Evolutionary conservation across 2,113 vertebrate species (phyloP).

Genomic region (Muscicapa adusta): DNA sequence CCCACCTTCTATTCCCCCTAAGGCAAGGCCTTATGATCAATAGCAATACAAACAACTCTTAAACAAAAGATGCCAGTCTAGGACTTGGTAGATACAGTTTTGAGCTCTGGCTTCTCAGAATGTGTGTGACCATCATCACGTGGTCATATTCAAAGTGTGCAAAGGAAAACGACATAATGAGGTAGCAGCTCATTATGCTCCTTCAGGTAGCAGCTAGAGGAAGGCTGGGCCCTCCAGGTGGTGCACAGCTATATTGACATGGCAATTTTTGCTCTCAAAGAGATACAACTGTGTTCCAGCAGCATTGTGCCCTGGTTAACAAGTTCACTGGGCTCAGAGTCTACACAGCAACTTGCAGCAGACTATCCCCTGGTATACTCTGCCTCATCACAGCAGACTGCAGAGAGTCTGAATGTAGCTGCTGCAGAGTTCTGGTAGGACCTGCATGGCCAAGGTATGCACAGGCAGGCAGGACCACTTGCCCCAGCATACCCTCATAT

Average conservation of each 20-base stretch:
- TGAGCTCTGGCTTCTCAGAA: not conserved
- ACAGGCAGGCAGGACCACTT: too few relatives aligned
- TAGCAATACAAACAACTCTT: not conserved
- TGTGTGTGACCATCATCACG: rapidly evolving
- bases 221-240: not conserved
- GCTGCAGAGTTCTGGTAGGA: too few relatives aligned
- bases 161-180: not conserved
- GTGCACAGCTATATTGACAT: not conserved
- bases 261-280: not conserved
- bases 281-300: not conserved
- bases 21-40: not conserved
- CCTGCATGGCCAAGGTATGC: too few relatives aligned
- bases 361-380: too few relatives aligned
- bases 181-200: too few relatives aligned
- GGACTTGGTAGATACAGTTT: not conserved
- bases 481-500: too few relatives aligned
- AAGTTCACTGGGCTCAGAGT: not conserved
- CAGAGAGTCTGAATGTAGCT: too few relatives aligned
- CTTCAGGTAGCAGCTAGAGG: not conserved
- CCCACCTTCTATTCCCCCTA: not conserved
- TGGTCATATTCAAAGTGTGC: not conserved
- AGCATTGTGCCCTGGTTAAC: not conserved
- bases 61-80: not conserved
- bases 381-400: too few relatives aligned
- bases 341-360: not conserved